Evolutionary conservation across 2,888 invertebrate species (phyloP), one percentile per base, ranked within the genome.

Genomic region (Orthonychiurus folsomi): DNA sequence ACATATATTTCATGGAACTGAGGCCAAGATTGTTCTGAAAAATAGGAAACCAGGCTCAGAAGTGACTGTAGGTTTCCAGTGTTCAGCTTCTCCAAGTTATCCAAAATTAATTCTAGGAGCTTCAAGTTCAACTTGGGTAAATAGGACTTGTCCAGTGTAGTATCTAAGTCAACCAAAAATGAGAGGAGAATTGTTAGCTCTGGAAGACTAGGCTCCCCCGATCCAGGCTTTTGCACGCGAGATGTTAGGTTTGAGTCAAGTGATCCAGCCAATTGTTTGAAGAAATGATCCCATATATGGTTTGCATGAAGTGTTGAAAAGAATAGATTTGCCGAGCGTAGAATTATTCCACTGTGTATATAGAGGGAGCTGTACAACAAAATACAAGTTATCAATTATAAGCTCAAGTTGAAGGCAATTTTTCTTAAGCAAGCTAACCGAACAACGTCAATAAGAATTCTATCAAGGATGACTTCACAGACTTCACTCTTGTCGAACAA

Each of bases 401-500:
- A 48, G 48, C 48, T 48, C 12, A 48, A 48, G n/a, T 21, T n/a
- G 12, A 53, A 52, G 24, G 25, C 24, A 12, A 20, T n/a, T n/a
- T n/a, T n/a, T n/a, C n/a, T n/a, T n/a, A n/a, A n/a, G n/a, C n/a
- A n/a, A n/a, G 5, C 28, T 28, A 60, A 66, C 56, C 63, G 59
- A 12, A 71, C 56, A 21, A 65, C 59, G 75, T 90, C 86, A 72
- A 86, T 84, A 28, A 90, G 80, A 65, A 89, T 85, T 73, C 83
- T 84, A 74, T 89, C 88, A 67, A 90, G 77, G 65, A 90, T 86
- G 2, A 84, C 82, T 50, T 85, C 84, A 3, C 91, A 90, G 62
- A 93, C 88, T 76, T 92, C 91, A 12, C 87, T 86, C 76, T 91
- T 89, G 76, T 93, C 93, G 64, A 93, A 80, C 56, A 93, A 79